A percentile compares a stretch with the other conserved stretches of the same genome.
phyloP scores from a whole-genome alignment of 2,888 invertebrate genomes.

The Caprella mutica region DNA sequence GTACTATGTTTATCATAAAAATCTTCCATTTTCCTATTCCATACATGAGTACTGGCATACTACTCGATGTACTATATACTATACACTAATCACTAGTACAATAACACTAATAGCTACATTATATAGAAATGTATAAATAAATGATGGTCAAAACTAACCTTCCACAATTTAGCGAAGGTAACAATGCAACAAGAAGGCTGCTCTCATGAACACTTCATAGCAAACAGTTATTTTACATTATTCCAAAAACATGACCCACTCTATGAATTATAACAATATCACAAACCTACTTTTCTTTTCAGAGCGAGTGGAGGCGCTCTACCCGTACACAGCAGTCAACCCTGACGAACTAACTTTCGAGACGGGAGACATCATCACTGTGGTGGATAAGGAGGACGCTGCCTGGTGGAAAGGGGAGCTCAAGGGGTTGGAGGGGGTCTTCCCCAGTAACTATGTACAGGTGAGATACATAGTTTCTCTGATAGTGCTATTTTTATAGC shows the following conservation, averaged over 20 bases:
- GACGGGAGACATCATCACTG: conserved; percentile 79
- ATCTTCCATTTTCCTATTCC: too few species aligned
- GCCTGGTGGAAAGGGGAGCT: conserved; percentile 96
- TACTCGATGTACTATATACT: too few species aligned
- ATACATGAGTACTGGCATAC: too few species aligned
- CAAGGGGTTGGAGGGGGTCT: conserved; percentile 76
- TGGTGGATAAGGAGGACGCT: conserved; percentile 82
- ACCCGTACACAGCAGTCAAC: conserved; percentile 86
- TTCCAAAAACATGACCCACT: too few species aligned
- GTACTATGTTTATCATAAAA: too few species aligned
- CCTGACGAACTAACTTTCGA: conserved; percentile 87
- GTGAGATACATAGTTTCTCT: too few species aligned
- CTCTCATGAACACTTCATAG: too few species aligned
- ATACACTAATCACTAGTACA: too few species aligned
- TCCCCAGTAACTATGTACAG: conserved; percentile 91
- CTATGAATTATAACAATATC: too few species aligned
- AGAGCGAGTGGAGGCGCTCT: conserved; percentile 85
- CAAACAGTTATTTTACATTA: too few species aligned
- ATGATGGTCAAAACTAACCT: not conserved
- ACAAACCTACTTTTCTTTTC: conserved; percentile 34
- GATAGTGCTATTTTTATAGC: too few species aligned
- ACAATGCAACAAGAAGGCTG: too few species aligned
- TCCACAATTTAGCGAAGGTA: not conserved
- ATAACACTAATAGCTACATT: not conserved
- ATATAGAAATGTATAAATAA: not conserved